Evolutionary conservation across 2,113 vertebrate species (phyloP), one percentile per base, ranked within the genome.

Genomic region (Peucedramus taeniatus): DNA sequence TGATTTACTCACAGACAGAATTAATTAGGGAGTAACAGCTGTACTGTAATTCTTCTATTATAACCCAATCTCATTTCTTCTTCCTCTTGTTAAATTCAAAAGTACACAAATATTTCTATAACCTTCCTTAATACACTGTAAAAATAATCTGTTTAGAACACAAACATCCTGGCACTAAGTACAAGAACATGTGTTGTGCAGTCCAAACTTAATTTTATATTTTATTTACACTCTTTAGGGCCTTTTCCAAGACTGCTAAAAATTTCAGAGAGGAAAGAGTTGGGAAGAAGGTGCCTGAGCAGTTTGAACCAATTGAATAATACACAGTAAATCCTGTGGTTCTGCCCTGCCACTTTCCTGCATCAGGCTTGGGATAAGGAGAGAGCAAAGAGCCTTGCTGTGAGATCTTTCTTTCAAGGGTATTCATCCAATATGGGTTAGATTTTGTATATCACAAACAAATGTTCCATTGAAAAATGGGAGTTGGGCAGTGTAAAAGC

Each of bases 1-100:
- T 97, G 94, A 97, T 97, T 97, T 97, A 97, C 85, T 95, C 75
- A 94, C 78, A 96, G 61, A 89, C 35, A 97, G 95, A 96, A 95
- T 91, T 97, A 97, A 97, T 92, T 96, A 96, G 74, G 71, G 60
- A 68, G 39, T 95, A 97, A 96, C 96, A 97, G 95, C 93, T 94
- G 76, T 94, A 81, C 96, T 96, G 91, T 79, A 97, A 96, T 96
- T 61, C 54, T 75, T 94, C 71, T 85, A 24, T 97, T 92, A 53
- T 65, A 86, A 89, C 15, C 51, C 30, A 90, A 54, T 59, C 31
- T 74, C 6, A 60, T 80, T 92, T 85, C 66, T 68, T 64, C 23
- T 63, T 88, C 19, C 27, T 68, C 60, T 26, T 88, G 42, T 80
- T 90, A 86, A 93, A 95, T 88, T 74, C 37, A 80, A 81, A 89